Percentiles rank a stretch among this genome's conserved stretches.
Evolutionary conservation across 2,113 vertebrate genomes (phyloP).

Genomic region (Tetrax tetrax): DNA sequence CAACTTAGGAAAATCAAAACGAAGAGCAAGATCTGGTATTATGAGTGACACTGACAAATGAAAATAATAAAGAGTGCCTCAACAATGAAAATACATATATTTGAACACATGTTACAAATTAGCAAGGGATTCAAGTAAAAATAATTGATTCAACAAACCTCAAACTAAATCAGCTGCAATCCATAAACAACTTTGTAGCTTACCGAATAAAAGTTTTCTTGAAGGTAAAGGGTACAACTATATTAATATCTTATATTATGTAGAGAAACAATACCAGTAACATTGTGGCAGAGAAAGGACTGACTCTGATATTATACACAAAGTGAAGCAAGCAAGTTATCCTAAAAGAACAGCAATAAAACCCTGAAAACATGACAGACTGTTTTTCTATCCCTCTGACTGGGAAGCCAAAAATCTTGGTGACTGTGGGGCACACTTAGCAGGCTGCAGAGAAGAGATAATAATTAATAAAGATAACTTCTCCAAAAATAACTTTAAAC

Average conservation of each 20-base stretch:
- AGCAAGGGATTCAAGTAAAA: neutral
- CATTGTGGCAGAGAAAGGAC: neutral
- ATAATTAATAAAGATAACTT: neutral
- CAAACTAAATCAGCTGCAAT: neutral
- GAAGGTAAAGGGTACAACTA: neutral
- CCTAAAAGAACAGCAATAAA: neutral
- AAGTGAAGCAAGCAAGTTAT: neutral
- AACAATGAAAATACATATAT: neutral
- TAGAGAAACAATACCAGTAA: neutral
- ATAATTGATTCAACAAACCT: neutral
- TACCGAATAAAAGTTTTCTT: neutral
- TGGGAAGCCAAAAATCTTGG: neutral
- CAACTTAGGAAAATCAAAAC: neutral
- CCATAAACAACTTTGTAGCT: neutral
- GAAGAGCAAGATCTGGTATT: neutral
- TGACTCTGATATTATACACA: neutral
- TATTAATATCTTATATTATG: neutral
- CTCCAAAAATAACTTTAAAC: neutral
- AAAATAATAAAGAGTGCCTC: neutral
- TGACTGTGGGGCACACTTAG: neutral
- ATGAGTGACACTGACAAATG: neutral
- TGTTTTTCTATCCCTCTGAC: neutral
- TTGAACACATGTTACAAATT: neutral
- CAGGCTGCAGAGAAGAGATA: neutral
- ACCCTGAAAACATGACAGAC: neutral